phyloP scores from a whole-genome alignment of 2,113 vertebrate species.

The Nycticorax nycticorax region DNA sequence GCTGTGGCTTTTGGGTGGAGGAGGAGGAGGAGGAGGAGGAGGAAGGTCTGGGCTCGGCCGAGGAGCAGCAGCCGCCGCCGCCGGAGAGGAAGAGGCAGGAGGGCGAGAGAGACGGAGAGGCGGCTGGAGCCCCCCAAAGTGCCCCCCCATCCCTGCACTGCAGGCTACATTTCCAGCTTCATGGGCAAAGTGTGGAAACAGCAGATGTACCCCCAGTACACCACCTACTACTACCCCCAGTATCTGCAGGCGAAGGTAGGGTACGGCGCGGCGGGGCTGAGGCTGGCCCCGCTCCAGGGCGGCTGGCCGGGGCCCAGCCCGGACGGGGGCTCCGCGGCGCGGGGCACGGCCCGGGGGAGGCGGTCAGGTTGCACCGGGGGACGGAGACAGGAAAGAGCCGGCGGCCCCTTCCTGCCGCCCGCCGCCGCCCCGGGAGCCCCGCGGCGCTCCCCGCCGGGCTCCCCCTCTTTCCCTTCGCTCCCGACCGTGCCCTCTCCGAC shows the following conservation, averaged over 20 bases:
- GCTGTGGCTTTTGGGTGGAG: conserved; percentile 38
- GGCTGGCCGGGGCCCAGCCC: conserved; percentile 57
- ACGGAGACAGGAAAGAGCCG: conserved; percentile 67
- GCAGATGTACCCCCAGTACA: conserved; percentile 90
- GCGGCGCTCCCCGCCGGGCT: neutral
- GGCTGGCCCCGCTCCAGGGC: conserved; percentile 25
- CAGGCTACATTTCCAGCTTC: conserved; percentile 81
- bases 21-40: conserved; percentile 9
- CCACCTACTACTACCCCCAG: conserved; percentile 86
- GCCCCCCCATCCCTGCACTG: conserved; percentile 72
- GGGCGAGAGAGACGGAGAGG: conserved; percentile 62
- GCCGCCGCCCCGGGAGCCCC: neutral
- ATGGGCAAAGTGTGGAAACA: conserved; percentile 89
- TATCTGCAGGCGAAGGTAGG: conserved; percentile 83
- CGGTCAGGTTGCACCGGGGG: conserved; percentile 58
- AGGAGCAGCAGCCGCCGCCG: conserved; percentile 52
- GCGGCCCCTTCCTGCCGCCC: conserved; percentile 63
- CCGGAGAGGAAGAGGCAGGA: conserved; percentile 64
- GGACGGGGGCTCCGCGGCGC: conserved; percentile 20
- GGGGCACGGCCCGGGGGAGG: conserved; percentile 29
- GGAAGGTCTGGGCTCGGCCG: conserved; percentile 22
- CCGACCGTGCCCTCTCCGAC: neutral
- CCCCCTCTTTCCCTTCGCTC: neutral
- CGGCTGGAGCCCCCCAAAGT: conserved; percentile 71
- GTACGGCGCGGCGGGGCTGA: neutral